A percentile compares a stretch with the other conserved stretches of the same genome.
Evolutionary conservation across 2,113 vertebrate species (phyloP).

Genomic region (Nycticorax nycticorax): DNA sequence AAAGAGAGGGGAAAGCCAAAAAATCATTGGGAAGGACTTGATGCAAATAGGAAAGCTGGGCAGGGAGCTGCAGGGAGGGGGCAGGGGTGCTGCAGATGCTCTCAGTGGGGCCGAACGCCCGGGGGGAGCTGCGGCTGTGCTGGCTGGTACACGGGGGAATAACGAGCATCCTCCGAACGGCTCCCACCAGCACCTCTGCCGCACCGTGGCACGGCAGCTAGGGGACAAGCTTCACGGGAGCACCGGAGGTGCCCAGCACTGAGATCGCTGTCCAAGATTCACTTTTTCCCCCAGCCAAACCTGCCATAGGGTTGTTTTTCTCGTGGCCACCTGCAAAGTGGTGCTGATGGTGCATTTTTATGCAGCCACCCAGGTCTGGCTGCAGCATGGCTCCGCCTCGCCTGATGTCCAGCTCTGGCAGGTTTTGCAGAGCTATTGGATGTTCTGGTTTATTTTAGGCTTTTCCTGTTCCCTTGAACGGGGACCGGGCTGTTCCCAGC

Average conservation of each 20-base stretch:
- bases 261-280: neutral
- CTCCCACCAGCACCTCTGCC: neutral
- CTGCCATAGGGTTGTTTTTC: neutral
- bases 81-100: neutral
- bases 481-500: neutral
- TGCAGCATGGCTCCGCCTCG: neutral
- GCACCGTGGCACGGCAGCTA: neutral
- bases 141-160: neutral
- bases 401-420: neutral
- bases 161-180: neutral
- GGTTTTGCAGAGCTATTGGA: neutral
- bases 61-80: neutral
- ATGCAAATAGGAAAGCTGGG: neutral
- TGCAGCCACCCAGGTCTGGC: neutral
- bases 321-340: accelerated
- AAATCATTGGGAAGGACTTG: neutral
- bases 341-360: neutral
- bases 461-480: neutral
- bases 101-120: neutral
- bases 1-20: neutral
- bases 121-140: neutral
- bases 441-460: neutral
- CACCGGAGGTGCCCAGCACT: accelerated
- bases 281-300: neutral
- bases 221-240: neutral